Percentiles rank a stretch among this genome's conserved stretches.
Evolutionary conservation across 1,140 invertebrate genomes (phyloP).

Genomic region (Spodoptera frugiperda): DNA sequence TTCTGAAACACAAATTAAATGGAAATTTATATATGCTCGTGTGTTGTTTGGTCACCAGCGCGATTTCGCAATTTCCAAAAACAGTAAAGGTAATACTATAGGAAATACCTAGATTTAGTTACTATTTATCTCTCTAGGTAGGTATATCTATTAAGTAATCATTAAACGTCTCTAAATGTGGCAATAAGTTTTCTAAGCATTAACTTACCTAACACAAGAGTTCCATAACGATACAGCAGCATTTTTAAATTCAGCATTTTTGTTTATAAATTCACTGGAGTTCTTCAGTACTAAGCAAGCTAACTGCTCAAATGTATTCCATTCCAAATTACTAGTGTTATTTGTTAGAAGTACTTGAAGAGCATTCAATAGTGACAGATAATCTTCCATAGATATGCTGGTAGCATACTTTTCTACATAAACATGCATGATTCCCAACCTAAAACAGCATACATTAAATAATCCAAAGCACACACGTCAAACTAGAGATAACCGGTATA

Average conservation of each 20-base stretch:
- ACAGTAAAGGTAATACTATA: too few relatives aligned
- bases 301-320: constrained; percentile 63
- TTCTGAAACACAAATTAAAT: constrained; percentile 64
- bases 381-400: constrained; percentile 59
- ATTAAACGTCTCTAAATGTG: too few relatives aligned
- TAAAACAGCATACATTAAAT: constrained; percentile 60
- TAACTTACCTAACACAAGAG: constrained; percentile 73
- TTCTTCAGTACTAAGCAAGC: constrained; percentile 59
- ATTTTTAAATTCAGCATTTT: constrained; percentile 50
- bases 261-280: constrained; percentile 35
- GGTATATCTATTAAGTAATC: too few relatives aligned
- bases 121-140: too few relatives aligned
- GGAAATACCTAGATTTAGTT: too few relatives aligned
- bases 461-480: too few relatives aligned
- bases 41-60: too few relatives aligned
- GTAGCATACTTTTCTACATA: constrained; percentile 70
- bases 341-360: constrained; percentile 61
- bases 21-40: background rate
- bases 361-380: constrained; percentile 58
- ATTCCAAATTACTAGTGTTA: constrained; percentile 56
- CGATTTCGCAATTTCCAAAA: too few relatives aligned
- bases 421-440: constrained; percentile 68
- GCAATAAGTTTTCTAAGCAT: too few relatives aligned
- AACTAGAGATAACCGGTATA: too few relatives aligned
- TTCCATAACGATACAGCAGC: constrained; percentile 73